Conservation (phyloP, 2,113 vertebrate species). For the Daphoenositta chrysoptera region DNA sequence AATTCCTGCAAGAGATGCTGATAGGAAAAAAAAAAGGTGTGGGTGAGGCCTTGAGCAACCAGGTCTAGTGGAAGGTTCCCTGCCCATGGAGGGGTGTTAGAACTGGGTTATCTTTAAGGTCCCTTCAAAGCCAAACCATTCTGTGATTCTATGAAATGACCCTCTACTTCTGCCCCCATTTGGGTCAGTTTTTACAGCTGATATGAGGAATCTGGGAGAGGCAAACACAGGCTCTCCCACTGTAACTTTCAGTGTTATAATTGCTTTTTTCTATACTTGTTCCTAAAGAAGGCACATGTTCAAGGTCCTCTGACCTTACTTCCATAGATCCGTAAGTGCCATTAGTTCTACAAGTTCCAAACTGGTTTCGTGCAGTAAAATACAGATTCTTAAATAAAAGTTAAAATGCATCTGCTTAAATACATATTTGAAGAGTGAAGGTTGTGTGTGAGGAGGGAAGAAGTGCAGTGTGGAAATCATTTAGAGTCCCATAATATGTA, state of each 20-base stretch:
- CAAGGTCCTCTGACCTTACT: not conserved
- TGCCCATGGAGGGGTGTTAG: not conserved
- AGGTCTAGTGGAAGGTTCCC: not conserved
- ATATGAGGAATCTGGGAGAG: not conserved
- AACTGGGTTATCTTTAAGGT: not conserved
- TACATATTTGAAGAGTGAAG: not conserved
- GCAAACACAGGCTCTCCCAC: not conserved
- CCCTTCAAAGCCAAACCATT: not conserved
- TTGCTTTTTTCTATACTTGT: not conserved
- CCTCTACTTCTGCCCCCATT: not conserved
- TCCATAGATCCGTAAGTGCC: rapidly evolving
- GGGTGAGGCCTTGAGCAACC: not conserved
- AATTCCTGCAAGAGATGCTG: not conserved
- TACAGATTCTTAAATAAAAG: not conserved
- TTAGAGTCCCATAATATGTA: not conserved
- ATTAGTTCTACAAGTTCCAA: not conserved
- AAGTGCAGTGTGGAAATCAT: not conserved
- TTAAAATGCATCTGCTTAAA: not conserved
- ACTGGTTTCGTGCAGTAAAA: not conserved
- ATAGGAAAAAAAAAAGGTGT: not conserved
- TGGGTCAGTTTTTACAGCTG: not conserved
- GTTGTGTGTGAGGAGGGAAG: not conserved
- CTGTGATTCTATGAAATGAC: not conserved
- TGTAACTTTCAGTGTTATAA: not conserved
- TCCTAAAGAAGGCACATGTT: not conserved